Base-by-base conservation (phyloP, 2,888 invertebrate species). In the Dynastes grantii region DNA sequence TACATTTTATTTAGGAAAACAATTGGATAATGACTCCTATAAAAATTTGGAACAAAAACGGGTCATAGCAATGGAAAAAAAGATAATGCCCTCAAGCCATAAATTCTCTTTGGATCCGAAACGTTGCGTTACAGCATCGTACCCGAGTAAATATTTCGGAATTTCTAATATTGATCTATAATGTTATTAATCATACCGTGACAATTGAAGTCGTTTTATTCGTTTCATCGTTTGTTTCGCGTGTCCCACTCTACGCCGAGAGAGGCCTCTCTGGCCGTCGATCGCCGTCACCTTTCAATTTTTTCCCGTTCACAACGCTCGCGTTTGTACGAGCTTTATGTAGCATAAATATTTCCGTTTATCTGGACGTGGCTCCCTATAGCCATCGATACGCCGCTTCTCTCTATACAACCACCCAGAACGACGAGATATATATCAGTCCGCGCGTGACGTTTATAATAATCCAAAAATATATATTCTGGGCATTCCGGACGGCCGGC, bases 381-480 rank as follows among this genome's bases (percentile, higher is more conserved):
- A 82, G 11, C 65, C 13, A 37, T 40, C 22, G 9, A 51, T 68
- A 68, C 68, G 55, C 55, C 55, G 55, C 67, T 37, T 55, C 55
- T 81, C 80, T 77, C 79, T 84, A 85, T 84, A 85, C 85, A 84
- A 82, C 83, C 22, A 40, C 2, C 45, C n/a, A 29, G 32, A n/a
- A 37, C 64, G 64, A 45, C 45, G 85, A 85, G 85, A 86, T 86
- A 85, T 85, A 86, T 85, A 86, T 86, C 86, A 84, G 85, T 85
- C 83, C 84, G 82, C 80, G 40, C 45, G 81, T 86, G 86, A 86
- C 86, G 83, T 85, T 86, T 85, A 86, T 86, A 86, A 86, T 86
- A 86, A 86, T 86, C 85, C 85, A 85, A 85, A 86, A 86, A 86
- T 86, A 85, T 86, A 85, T 71, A 55, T 85, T 83, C 73, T 78